A percentile compares a stretch with the other conserved stretches of the same genome.
Evolutionary conservation across 2,113 vertebrate species (phyloP).

Genomic region (Eudyptes chrysolophus): DNA sequence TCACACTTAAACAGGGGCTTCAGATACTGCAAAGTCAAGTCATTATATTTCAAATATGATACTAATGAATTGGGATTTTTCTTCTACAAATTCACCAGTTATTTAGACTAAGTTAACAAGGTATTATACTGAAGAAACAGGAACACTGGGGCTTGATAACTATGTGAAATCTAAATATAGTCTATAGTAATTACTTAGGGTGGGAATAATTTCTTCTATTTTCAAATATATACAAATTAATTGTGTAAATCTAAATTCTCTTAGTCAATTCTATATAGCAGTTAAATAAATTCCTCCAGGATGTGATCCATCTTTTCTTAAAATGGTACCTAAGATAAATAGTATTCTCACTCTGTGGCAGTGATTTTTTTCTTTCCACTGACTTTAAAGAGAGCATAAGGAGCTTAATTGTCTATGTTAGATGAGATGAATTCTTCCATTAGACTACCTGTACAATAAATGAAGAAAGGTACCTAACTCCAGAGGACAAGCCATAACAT

Average conservation of each 20-base stretch:
- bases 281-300: background rate
- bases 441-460: background rate
- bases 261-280: background rate
- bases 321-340: background rate
- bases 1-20: background rate
- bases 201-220: background rate
- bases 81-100: background rate
- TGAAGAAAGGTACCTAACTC: background rate
- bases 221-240: background rate
- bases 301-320: background rate
- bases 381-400: background rate
- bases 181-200: background rate
- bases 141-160: background rate
- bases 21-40: background rate
- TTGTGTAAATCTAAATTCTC: background rate
- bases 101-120: background rate
- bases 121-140: background rate
- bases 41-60: background rate
- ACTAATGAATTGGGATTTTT: background rate
- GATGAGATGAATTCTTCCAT: background rate
- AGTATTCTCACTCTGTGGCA: background rate
- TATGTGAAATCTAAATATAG: background rate
- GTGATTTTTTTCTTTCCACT: background rate
- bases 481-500: background rate
- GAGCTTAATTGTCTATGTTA: background rate